Conservation (phyloP, 2,113 vertebrate genomes). For the Penelope pileata region DNA sequence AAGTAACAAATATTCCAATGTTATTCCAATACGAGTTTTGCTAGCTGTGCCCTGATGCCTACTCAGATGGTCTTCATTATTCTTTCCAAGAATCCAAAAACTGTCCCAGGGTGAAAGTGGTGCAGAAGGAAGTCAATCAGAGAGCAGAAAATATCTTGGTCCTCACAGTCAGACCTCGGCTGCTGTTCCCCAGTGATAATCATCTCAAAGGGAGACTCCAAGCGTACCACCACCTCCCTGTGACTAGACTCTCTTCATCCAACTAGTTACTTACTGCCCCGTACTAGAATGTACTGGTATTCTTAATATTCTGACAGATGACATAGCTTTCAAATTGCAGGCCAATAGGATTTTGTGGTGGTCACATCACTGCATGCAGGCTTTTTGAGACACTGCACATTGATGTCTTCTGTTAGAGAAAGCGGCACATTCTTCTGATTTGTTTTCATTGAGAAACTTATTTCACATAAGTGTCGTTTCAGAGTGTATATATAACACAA, state of each 20-base stretch:
- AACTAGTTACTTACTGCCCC: background rate
- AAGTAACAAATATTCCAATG: background rate
- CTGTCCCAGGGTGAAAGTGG: background rate
- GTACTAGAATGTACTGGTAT: accelerated
- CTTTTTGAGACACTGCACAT: background rate
- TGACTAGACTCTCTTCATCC: background rate
- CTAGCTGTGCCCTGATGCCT: background rate
- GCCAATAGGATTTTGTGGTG: background rate
- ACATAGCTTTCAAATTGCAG: background rate
- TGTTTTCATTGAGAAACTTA: background rate
- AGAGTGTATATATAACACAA: background rate
- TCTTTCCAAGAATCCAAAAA: background rate
- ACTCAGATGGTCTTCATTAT: background rate
- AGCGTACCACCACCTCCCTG: background rate
- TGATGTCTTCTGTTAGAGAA: background rate
- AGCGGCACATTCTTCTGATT: background rate
- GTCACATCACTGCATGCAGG: background rate
- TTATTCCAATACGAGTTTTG: background rate
- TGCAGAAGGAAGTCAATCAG: background rate
- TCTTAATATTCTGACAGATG: background rate
- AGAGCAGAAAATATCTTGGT: background rate
- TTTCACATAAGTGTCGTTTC: background rate
- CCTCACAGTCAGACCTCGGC: background rate
- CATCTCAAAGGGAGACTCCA: background rate
- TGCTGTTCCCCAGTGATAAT: background rate